A percentile compares a stretch with the other conserved stretches of the same genome.
Conservation (phyloP, 1,140 invertebrate species). For the Zophobas morio region DNA sequence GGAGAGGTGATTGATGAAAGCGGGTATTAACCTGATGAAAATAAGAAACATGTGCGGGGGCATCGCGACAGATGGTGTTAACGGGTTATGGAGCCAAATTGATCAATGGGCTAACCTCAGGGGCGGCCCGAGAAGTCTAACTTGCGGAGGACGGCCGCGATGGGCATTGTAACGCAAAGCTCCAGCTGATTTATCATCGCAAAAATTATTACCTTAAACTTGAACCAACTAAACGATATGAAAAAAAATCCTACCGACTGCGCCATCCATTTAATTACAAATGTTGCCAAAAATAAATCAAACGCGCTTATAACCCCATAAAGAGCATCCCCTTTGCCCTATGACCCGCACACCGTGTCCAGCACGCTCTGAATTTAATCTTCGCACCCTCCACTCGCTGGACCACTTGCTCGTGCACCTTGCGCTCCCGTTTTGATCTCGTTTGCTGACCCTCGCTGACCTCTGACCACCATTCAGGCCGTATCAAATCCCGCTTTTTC, state of each 20-base stretch:
- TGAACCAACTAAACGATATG: no score
- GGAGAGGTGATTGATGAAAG: conserved; percentile 22
- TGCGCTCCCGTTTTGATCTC: conserved; percentile 40
- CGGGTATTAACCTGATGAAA: conserved; percentile 25
- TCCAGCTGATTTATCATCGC: no score
- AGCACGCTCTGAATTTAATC: conserved; percentile 56
- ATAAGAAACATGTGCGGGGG: conserved; percentile 41
- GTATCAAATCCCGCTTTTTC: conserved; percentile 14
- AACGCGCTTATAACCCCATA: no score
- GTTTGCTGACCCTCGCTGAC: conserved; percentile 44
- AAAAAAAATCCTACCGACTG: no score
- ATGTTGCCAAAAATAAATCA: no score
- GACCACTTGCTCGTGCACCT: conserved; percentile 47
- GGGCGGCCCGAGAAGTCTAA: background rate
- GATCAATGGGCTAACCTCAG: conserved; percentile 26
- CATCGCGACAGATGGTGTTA: conserved; percentile 47
- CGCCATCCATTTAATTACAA: no score
- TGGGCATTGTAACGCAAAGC: no score
- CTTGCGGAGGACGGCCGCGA: no score
- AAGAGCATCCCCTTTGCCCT: no score
- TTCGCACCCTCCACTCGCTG: conserved; percentile 44
- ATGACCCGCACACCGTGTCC: no score
- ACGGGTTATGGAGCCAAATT: conserved; percentile 47
- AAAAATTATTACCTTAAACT: no score
- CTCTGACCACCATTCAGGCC: conserved; percentile 45